Conservation (phyloP, 1,140 invertebrate species). For the Zophobas morio region DNA sequence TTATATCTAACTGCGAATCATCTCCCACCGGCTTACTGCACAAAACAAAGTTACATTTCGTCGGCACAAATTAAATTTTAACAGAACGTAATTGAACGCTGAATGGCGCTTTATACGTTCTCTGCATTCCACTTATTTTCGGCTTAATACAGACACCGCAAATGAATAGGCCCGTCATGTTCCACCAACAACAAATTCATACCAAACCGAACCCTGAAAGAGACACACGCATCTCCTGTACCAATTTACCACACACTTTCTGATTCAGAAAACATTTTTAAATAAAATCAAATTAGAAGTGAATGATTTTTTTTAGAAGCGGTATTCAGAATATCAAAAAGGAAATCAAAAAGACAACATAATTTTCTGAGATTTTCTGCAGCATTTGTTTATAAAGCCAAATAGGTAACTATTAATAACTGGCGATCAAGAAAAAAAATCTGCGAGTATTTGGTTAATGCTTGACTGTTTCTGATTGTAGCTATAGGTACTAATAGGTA, state of each 20-base stretch:
- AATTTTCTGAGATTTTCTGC: too few relatives aligned
- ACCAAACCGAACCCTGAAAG: constrained; percentile 12
- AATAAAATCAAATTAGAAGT: too few relatives aligned
- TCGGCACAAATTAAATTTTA: constrained; percentile 67
- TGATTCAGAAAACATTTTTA: too few relatives aligned
- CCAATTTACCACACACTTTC: not conserved
- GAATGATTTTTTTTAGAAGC: too few relatives aligned
- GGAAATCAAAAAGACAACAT: too few relatives aligned
- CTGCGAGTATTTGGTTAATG: too few relatives aligned
- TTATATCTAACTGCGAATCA: constrained; percentile 48
- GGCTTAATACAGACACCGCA: constrained; percentile 65
- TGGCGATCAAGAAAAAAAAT: too few relatives aligned
- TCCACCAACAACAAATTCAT: constrained; percentile 54
- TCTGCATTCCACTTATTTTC: constrained; percentile 64
- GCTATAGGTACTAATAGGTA: too few relatives aligned
- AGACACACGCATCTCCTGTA: not conserved
- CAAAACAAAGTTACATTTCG: constrained; percentile 67
- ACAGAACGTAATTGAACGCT: constrained; percentile 66
- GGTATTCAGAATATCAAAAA: too few relatives aligned
- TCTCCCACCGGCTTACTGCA: constrained; percentile 60
- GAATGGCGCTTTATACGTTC: constrained; percentile 61
- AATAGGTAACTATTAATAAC: too few relatives aligned
- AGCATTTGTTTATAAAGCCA: too few relatives aligned
- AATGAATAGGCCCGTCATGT: constrained; percentile 61
- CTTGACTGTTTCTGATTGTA: too few relatives aligned